Evolutionary conservation across 2,797 vertebrate genomes (phyloP).

Genomic region (Chelon auratus): DNA sequence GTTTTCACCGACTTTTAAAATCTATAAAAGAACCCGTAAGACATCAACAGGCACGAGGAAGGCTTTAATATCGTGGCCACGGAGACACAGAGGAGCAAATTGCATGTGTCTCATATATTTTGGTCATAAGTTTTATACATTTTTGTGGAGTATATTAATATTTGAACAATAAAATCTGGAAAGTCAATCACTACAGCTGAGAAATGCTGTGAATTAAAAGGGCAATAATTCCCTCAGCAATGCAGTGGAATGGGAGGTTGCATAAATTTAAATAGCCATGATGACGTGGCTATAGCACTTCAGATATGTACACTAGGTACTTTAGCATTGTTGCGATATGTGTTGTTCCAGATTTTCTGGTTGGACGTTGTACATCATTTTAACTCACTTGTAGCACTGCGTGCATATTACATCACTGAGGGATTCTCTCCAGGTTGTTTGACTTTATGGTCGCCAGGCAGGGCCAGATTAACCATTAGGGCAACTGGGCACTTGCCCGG

Average conservation of each 20-base stretch:
- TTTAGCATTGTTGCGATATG: background rate
- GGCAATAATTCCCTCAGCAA: background rate
- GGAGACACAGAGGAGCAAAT: background rate
- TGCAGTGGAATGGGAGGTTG: background rate
- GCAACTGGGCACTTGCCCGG: too few species aligned
- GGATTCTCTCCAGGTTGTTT: slow-evolving; percentile 35
- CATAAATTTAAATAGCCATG: background rate
- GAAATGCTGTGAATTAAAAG: background rate
- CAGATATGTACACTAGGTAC: background rate
- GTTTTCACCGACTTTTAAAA: too few species aligned
- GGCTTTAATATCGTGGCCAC: too few species aligned
- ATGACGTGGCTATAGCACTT: too few species aligned
- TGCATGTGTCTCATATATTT: background rate
- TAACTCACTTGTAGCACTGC: background rate
- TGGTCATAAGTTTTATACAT: too few species aligned
- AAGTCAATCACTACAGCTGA: background rate
- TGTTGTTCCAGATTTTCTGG: background rate
- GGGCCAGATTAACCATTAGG: too few species aligned
- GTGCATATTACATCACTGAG: slow-evolving; percentile 17
- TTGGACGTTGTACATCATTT: too few species aligned
- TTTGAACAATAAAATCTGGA: background rate
- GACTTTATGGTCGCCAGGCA: background rate
- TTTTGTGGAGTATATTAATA: too few species aligned
- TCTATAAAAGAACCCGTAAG: background rate
- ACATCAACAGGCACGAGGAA: too few species aligned